Percentiles rank a stretch among this genome's conserved stretches.
Evolutionary conservation across 2,113 vertebrate genomes (phyloP).

Genomic region (Sula dactylatra): DNA sequence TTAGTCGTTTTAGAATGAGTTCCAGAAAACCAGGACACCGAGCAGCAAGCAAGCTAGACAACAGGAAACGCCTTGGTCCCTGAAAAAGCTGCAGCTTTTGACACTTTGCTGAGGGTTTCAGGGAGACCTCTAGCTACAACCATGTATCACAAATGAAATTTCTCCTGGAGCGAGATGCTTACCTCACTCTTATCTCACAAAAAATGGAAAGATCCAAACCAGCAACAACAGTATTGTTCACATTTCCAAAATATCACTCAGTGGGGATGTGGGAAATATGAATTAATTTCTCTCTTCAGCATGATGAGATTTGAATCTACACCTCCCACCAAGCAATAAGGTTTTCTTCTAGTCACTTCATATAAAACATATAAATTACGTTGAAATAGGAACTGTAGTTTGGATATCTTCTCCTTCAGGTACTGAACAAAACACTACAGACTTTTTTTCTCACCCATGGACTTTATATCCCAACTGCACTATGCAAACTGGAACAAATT

Average conservation of each 20-base stretch:
- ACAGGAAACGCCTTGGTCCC: background rate
- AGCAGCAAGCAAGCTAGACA: background rate
- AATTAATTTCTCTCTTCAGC: background rate
- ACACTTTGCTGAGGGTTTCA: background rate
- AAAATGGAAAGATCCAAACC: background rate
- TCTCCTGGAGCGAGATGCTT: background rate
- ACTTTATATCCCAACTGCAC: background rate
- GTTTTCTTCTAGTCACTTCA: background rate
- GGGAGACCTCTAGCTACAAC: background rate
- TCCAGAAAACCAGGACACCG: background rate
- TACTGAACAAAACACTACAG: background rate
- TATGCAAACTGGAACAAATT: background rate
- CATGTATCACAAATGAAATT: background rate
- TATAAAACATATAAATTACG: background rate
- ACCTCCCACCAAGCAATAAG: background rate
- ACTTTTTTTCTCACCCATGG: background rate
- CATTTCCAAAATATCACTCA: background rate
- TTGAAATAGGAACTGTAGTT: background rate
- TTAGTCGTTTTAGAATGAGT: background rate
- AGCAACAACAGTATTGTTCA: background rate
- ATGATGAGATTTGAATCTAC: background rate
- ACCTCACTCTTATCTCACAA: background rate
- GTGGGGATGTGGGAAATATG: background rate
- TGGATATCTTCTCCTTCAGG: background rate
- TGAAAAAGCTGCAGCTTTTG: background rate